These are phyloP conservation scores for Trachops cirrhosus DNA, from an alignment of 2,797 vertebrate species.

Conservation along the genomic window DNA sequence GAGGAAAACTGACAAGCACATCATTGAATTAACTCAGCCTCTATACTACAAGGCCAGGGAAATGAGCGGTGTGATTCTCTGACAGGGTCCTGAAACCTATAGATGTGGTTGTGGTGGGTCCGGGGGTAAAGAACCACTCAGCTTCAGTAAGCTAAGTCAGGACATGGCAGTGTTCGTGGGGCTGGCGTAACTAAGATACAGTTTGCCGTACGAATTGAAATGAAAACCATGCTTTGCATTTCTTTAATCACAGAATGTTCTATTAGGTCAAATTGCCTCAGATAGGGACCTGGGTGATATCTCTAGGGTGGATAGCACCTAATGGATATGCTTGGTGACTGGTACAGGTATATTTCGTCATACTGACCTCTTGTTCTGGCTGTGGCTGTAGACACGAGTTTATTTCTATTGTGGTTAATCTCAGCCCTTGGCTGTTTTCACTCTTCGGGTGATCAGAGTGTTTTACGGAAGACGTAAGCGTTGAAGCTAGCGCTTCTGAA, in stretches of 20 bases:
- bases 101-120: not conserved
- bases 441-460: not conserved
- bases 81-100: not conserved
- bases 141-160: not conserved
- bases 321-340: not conserved
- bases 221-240: not conserved
- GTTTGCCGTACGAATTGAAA: not conserved
- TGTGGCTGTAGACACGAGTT: not conserved
- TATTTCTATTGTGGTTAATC: not conserved
- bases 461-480: not conserved
- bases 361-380: constrained; percentile 51
- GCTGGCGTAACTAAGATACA: not conserved
- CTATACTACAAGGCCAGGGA: not conserved
- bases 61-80: not conserved
- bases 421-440: not conserved
- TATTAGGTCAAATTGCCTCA: not conserved
- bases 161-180: not conserved
- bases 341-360: constrained; percentile 29
- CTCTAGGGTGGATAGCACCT: not conserved
- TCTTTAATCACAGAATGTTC: not conserved
- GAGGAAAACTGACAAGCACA: not conserved
- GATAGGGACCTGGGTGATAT: not conserved
- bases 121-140: not conserved
- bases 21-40: not conserved
- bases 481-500: constrained; percentile 38